These are phyloP conservation scores for Phaetusa simplex DNA, from an alignment of 2,113 vertebrate genomes.

Conservation along the genomic window DNA sequence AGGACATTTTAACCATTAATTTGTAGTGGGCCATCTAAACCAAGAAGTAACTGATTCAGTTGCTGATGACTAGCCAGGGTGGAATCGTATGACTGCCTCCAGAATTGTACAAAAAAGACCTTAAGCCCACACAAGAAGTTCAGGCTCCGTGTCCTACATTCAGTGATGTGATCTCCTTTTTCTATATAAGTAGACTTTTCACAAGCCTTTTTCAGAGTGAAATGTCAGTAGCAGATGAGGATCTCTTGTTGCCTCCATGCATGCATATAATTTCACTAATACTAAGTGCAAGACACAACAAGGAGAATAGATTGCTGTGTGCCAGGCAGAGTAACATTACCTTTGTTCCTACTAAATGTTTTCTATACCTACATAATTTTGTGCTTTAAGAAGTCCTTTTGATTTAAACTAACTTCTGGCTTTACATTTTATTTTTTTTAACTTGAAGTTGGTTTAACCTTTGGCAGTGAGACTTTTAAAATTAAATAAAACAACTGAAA, in stretches of 20 bases:
- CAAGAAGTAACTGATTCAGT: neutral
- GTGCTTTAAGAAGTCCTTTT: neutral
- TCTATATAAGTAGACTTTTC: neutral
- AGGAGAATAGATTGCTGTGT: neutral
- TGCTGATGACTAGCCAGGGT: neutral
- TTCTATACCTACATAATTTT: slow-evolving; percentile 42
- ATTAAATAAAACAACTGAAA: slow-evolving; percentile 6
- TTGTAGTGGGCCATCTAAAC: neutral
- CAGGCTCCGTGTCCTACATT: neutral
- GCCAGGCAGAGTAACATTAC: slow-evolving; percentile 53
- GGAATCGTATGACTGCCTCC: neutral
- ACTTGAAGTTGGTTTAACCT: neutral
- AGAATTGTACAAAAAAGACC: neutral
- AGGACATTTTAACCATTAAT: neutral
- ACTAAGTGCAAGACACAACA: neutral
- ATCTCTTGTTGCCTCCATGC: slow-evolving; percentile 14
- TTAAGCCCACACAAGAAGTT: neutral
- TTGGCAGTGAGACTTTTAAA: neutral
- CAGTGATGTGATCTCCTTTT: neutral
- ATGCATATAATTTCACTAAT: slow-evolving; percentile 49
- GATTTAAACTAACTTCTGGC: slow-evolving; percentile 50
- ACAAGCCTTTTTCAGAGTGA: neutral
- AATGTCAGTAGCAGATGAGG: neutral
- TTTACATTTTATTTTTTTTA: neutral
- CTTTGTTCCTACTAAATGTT: slow-evolving; percentile 57